Conservation (phyloP, 30 jellyfish, hydroid and myxozoan species). For the Sanderia malayensis region DNA sequence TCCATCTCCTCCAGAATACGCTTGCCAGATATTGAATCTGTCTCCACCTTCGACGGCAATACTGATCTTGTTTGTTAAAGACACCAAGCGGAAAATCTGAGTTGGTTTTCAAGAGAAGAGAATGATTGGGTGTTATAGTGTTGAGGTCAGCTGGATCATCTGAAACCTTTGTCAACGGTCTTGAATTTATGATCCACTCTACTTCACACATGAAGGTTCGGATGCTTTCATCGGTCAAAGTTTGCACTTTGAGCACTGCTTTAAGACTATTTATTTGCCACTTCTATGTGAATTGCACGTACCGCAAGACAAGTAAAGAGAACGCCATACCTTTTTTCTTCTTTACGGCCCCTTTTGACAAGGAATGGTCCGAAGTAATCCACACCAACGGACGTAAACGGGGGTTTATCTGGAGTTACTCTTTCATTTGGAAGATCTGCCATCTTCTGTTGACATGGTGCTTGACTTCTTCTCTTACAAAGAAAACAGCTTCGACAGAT, state of each 20-base stretch:
- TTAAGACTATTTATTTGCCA: conserved; percentile 15
- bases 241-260: conserved; percentile 22
- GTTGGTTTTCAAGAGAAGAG: conserved; percentile 28
- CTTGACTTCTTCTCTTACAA: conserved; percentile 20
- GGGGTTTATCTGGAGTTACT: conserved; percentile 60
- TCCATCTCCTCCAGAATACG: conserved; percentile 64
- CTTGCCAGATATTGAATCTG: conserved; percentile 47
- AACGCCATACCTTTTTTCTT: conserved; percentile 50
- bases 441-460: conserved; percentile 31
- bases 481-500: conserved; percentile 24
- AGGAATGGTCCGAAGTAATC: conserved; percentile 68
- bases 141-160: conserved; percentile 52
- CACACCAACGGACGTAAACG: conserved; percentile 50
- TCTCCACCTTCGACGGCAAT: conserved; percentile 54
- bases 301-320: conserved; percentile 43
- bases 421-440: conserved; percentile 64
- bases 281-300: conserved; percentile 70
- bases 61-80: conserved; percentile 22
- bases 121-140: conserved; percentile 65
- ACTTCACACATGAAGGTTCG: conserved; percentile 55
- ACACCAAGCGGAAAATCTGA: conserved; percentile 38
- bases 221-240: conserved; percentile 52
- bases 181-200: conserved; percentile 40
- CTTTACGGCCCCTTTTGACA: conserved; percentile 38
- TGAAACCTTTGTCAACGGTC: conserved; percentile 53